These are phyloP conservation scores for Paralvinella palmiformis DNA, from an alignment of 1,140 invertebrate species.

Conservation along the genomic window DNA sequence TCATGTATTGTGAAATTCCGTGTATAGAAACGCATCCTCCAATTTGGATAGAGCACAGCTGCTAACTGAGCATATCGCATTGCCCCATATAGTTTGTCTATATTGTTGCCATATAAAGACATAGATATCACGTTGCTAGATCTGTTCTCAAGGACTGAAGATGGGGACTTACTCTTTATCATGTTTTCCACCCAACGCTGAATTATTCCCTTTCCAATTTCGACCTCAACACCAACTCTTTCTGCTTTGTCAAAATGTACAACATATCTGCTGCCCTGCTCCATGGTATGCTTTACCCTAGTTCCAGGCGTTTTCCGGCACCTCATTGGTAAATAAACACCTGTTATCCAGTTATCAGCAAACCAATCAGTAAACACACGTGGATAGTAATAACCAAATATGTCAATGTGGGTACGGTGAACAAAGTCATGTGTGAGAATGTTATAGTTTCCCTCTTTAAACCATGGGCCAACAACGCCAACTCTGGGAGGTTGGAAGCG, in stretches of 20 bases:
- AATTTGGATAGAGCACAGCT: constrained; percentile 17
- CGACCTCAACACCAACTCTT: constrained; percentile 12
- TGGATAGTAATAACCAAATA: constrained; percentile 22
- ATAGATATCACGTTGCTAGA: constrained; percentile 16
- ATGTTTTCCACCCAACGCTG: not conserved
- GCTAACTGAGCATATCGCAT: constrained; percentile 18
- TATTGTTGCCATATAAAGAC: constrained; percentile 18
- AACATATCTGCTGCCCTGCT: constrained; percentile 15
- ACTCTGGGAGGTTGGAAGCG: constrained; percentile 19
- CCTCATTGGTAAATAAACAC: constrained; percentile 20
- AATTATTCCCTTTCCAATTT: constrained; percentile 12
- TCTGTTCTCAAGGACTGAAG: constrained; percentile 14
- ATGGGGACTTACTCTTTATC: too few species aligned
- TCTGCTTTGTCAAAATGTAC: constrained; percentile 21
- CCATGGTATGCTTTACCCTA: constrained; percentile 21
- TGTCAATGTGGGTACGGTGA: constrained; percentile 20
- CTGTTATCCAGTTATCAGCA: constrained; percentile 23
- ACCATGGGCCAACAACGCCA: constrained; percentile 21
- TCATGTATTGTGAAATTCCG: not conserved
- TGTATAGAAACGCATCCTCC: constrained; percentile 18
- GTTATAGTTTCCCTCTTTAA: constrained; percentile 16
- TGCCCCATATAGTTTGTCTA: constrained; percentile 15
- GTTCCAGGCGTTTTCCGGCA: constrained; percentile 17
- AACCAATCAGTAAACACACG: constrained; percentile 23
- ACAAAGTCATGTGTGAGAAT: constrained; percentile 23